Base-by-base conservation (phyloP, 2,888 invertebrate genomes). In the Nebria salina region DNA sequence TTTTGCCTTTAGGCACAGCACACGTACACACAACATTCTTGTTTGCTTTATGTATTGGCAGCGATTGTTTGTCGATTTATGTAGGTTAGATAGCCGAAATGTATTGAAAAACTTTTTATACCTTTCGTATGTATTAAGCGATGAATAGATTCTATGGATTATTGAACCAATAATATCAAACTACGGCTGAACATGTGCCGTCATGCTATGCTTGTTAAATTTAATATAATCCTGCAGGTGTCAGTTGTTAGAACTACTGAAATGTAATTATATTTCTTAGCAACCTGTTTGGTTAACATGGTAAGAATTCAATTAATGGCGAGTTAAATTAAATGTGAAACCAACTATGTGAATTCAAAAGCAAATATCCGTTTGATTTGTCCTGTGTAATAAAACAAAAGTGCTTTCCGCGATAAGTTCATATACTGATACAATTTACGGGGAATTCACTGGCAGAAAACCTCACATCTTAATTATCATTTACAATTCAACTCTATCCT, bases 21-120 rank as follows among this genome's bases (percentile, higher is more conserved):
- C 54, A 54, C 13, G 54, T 54, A 54, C 54, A 26, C 70, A 25
- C 70, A 70, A 70, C 26, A 6, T 25, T 25, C 5, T 11, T 70
- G 70, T n/a, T 79, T 79, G 42, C 73, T 79, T 79, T 66, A 65
- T 73, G 73, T 75, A 79, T 79, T 79, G 79, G 79, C 79, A 74
- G 66, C 74, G 79, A 79, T 79, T 79, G 79, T 79, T 75, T 74
- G 66, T 42, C 41, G 79, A 79, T 79, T 74, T 79, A 79, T 79
- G 68, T 79, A 66, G 20, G 66, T 26, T 72, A 25, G 75, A 66
- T 75, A 75, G 68, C 65, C 73, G 75, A 79, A 79, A 79, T 43
- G 73, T 66, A 66, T 43, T 72, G 54, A 54, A 54, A 13, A 3
- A 54, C 13, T 54, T 54, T 54, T 54, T 54, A 54, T 54, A 54